Evolutionary conservation across 2,797 vertebrate species (phyloP).

Genomic region (Mus caroli): DNA sequence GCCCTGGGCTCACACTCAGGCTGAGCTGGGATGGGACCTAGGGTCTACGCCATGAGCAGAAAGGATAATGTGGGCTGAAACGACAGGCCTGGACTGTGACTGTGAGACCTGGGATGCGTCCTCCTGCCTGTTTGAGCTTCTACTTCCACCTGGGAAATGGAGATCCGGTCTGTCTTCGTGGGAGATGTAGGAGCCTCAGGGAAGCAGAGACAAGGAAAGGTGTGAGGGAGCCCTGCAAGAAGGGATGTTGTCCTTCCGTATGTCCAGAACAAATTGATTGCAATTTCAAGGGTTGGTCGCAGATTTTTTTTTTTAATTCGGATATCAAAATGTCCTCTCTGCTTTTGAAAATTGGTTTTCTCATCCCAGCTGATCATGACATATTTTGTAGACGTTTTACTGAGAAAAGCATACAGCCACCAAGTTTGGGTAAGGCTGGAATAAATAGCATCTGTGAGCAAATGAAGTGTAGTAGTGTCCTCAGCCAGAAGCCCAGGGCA

Average conservation of each 20-base stretch:
- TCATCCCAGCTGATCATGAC: neutral
- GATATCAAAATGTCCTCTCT: neutral
- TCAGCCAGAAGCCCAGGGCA: neutral
- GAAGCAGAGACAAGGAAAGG: neutral
- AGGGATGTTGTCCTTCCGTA: neutral
- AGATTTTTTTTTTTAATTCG: neutral
- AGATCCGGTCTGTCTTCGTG: neutral
- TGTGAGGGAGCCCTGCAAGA: neutral
- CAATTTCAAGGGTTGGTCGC: neutral
- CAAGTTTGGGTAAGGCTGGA: neutral
- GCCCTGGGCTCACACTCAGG: neutral
- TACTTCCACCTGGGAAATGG: neutral
- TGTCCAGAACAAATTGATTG: neutral
- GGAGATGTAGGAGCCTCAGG: neutral
- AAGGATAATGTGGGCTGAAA: neutral
- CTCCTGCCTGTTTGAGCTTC: conserved; percentile 32
- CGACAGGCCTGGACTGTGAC: neutral
- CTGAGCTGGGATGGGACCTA: neutral
- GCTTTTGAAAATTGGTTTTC: neutral
- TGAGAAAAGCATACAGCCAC: neutral
- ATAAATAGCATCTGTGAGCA: neutral
- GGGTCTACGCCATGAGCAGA: neutral
- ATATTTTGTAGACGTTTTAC: conserved; percentile 12
- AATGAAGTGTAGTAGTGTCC: neutral
- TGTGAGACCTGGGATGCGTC: neutral